Evolutionary conservation across 2,113 vertebrate species (phyloP), one percentile per base, ranked within the genome.

Genomic region (Beaufortia kweichowensis): DNA sequence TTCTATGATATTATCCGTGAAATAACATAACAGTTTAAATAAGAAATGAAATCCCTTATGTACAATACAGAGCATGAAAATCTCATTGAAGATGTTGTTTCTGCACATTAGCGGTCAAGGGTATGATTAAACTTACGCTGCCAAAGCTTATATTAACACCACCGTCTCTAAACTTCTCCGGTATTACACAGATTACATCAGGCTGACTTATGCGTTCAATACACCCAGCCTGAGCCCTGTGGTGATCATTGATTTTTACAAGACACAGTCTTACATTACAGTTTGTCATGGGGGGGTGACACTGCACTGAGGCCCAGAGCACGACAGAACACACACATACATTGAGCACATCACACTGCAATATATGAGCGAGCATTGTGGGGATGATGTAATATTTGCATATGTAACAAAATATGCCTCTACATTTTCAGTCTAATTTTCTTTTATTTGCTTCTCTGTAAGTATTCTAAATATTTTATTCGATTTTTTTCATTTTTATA

Each of bases 221-320:
- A 64, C 67, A 50, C 39, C 76, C 28, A 64, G 59, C 24, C 55
- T 46, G 29, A 61, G 65, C 57, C 60, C 35, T 55, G 60, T 64
- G 63, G 29, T 76, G 71, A 39, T 59, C 56, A 76, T 76, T 76
- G 73, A 80, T 76, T 75, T 64, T 41, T 28, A 50, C 63, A 61
- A 53, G 41, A 62, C 63, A 67, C 33, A 1, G 60, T 24, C 46
- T 71, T 28, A 48, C 71, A 67, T 68, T 79, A 59, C 53, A 46
- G 35, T 57, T n/a, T 66, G 55, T 68, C 55, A 60, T 29, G 46
- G 53, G 35, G 29, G 28, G 50, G 39, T 56, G 70, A 46, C 41
- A 50, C 23, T 64, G 28, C n/a, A 41, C 17, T 29, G 50, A 57
- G 3, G 43, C 21, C 21, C 21, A 46, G 29, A 59, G 23, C 29